These are phyloP conservation scores for Whitmania pigra DNA, from an alignment of 1,140 invertebrate genomes.

Conservation along the genomic window DNA sequence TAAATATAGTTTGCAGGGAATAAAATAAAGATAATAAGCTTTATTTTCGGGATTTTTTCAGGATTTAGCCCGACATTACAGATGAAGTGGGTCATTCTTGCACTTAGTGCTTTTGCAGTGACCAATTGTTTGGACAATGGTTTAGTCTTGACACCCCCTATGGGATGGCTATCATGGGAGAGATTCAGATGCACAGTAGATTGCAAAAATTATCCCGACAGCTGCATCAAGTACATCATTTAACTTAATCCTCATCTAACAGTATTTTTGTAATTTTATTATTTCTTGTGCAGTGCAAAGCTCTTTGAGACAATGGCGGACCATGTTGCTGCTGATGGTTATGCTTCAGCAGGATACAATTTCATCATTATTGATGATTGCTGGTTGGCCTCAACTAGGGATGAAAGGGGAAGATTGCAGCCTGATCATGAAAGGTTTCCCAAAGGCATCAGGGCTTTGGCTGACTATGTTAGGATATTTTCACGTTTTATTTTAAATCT, in stretches of 20 bases:
- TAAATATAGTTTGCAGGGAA: no score
- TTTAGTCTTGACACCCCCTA: slow-evolving; percentile 38
- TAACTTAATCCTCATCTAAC: not conserved
- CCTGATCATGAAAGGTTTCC: slow-evolving; percentile 73
- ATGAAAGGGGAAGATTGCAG: slow-evolving; percentile 59
- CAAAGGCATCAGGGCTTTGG: slow-evolving; percentile 69
- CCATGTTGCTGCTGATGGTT: slow-evolving; percentile 71
- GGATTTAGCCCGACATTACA: no score
- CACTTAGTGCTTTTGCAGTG: not conserved
- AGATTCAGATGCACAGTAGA: slow-evolving; percentile 39
- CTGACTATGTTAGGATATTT: slow-evolving; percentile 61
- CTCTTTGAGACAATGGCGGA: slow-evolving; percentile 82
- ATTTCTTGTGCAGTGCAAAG: slow-evolving; percentile 55
- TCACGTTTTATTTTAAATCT: not conserved
- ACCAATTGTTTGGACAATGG: slow-evolving; percentile 36
- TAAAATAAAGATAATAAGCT: no score
- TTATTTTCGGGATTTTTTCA: no score
- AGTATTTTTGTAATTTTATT: slow-evolving; percentile 25
- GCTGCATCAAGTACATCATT: slow-evolving; percentile 37
- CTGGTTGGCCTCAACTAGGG: slow-evolving; percentile 70
- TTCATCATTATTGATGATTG: slow-evolving; percentile 87
- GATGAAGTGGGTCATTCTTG: no score
- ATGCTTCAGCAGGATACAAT: slow-evolving; percentile 71
- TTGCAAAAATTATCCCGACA: slow-evolving; percentile 37
- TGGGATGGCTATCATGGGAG: slow-evolving; percentile 44